Conservation (phyloP, 2,888 invertebrate species). For the Theristus sp. region DNA sequence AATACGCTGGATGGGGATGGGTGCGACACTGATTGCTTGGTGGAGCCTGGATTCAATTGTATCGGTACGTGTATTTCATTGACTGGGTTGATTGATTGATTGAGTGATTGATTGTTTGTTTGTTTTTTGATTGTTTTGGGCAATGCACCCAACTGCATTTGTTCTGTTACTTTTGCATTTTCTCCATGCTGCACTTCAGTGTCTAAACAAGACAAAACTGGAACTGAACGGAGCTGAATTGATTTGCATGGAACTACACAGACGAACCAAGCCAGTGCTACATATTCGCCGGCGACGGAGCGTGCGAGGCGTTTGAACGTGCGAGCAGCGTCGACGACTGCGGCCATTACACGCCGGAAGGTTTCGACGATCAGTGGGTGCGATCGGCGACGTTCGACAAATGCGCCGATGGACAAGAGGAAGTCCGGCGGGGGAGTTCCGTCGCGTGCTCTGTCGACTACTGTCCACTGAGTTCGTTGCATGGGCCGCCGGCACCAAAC, state of each 20-base stretch:
- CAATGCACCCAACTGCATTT: too few relatives aligned
- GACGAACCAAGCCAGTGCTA: constrained; percentile 2
- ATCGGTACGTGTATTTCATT: neutral
- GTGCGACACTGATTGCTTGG: constrained; percentile 4
- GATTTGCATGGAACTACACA: neutral
- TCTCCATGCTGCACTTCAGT: too few relatives aligned
- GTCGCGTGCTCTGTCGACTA: neutral
- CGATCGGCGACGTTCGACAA: neutral
- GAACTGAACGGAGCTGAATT: neutral
- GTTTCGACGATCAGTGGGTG: neutral
- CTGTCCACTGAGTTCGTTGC: neutral
- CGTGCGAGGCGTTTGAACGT: constrained; percentile 2
- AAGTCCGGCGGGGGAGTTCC: too few relatives aligned
- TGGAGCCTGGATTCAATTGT: constrained; percentile 5
- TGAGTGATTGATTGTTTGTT: neutral
- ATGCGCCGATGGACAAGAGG: too few relatives aligned
- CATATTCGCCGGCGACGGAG: neutral
- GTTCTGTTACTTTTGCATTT: too few relatives aligned
- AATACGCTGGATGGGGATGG: constrained; percentile 5
- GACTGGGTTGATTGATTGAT: too few relatives aligned
- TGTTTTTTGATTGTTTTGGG: neutral
- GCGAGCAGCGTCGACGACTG: constrained; percentile 1
- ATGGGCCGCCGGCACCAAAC: neutral
- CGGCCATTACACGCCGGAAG: constrained; percentile 3
- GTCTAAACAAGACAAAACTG: too few relatives aligned